Base-by-base conservation (phyloP, 2,888 invertebrate species). In the Embidobia sp. region DNA sequence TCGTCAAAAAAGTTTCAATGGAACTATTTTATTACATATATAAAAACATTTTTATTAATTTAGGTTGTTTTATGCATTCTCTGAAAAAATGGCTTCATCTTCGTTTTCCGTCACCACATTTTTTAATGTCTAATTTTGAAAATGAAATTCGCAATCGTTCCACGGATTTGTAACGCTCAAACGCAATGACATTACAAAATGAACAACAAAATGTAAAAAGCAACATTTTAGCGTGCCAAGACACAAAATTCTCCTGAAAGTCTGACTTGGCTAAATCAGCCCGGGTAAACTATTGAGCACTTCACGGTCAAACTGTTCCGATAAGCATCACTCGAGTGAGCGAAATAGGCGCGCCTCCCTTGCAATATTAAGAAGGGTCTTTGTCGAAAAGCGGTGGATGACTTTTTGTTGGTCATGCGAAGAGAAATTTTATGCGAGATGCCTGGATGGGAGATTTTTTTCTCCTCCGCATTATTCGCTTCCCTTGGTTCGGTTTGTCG, bases 221-320 rank as follows among this genome's bases (percentile, higher is more conserved):
- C 5, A 18, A n/a, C 3, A 3, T 44, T 22, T 26, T 10, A n/a
- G n/a, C 15, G 19, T 11, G 1, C n/a, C n/a, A 26, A 4, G 3
- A 11, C 5, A 33, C 6, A 49, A 49, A 31, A 31, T 31, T 10
- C 13, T 15, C 11, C 27, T 16, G 7, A 53, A 53, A 11, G 8
- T 26, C 37, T 35, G 26, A 37, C 37, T 37, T 37, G 2, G 37
- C 37, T 53, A 53, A 53, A 53, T 53, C 53, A 53, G 16, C 6
- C 37, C 53, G 7, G 15, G 11, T 19, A 22, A 59, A 44, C 59
- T 59, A 33, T 48, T 31, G 44, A 61, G 61, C 46, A 46, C 33
- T 59, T 44, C 31, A 31, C 33, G 33, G 46, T 35, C 35, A 61
- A 61, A 61, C 55, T 55, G 55, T 40, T 55, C 16, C 18, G 40